Evolutionary conservation across 2,113 vertebrate species (phyloP), one percentile per base, ranked within the genome.

Genomic region (Phalacrocorax carbo): DNA sequence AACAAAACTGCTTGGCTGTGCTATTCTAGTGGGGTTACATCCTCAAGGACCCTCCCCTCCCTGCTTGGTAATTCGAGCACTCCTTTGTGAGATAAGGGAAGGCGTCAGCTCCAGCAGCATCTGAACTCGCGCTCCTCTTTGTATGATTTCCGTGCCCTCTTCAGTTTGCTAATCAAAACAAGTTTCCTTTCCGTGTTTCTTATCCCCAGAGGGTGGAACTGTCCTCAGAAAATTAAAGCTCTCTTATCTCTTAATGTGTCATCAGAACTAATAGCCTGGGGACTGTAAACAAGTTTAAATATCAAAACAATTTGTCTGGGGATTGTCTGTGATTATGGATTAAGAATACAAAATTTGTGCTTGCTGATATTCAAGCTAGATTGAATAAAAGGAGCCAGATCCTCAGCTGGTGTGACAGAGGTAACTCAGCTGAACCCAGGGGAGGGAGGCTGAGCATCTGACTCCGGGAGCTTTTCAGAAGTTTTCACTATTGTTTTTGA

Each of bases 191-290:
- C 26, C 3, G 7, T 92, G 73, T 96, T 93, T 93, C 95, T 97
- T 90, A 95, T 96, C 81, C 89, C 75, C 81, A 40, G 90, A 96
- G 94, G 91, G 90, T 83, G 68, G 72, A 96, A 94, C 91, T 92
- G 81, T 95, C 86, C 83, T 92, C 90, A 82, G 95, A 97, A 97
- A 97, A 97, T 96, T 97, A 96, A 97, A 96, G 90, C 81, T 82
- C 81, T 95, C 83, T 95, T 97, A 97, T 97, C 96, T 96, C 75
- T 96, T 96, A 96, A 96, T 97, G 95, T 97, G 96, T 97, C 96
- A 96, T 91, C 94, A 90, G 93, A 97, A 90, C 84, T 91, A 97
- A 97, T 96, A 96, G 95, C 96, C 94, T 92, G 88, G 90, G 93
- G 96, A 96, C 83, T 93, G 95, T 95, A 97, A 97, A 96, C 97